Conservation (phyloP, 1,140 invertebrate genomes). For the Radopholus similis region DNA sequence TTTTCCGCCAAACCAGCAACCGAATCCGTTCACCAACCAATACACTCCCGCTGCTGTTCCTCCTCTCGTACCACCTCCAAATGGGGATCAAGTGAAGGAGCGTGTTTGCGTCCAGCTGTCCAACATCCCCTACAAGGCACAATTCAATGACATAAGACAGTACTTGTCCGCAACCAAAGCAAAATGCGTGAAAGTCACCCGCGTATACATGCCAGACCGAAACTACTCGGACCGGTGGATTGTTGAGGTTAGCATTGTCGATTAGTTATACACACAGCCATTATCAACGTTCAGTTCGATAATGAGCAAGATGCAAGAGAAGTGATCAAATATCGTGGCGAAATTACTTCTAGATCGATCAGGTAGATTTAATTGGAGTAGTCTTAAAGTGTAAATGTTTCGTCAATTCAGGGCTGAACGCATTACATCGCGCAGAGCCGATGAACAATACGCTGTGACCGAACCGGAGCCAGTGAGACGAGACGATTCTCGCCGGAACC, state of each 20-base stretch:
- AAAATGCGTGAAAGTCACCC: constrained; percentile 18
- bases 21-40: not conserved
- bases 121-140: constrained; percentile 30
- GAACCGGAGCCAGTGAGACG: constrained; percentile 14
- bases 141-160: constrained; percentile 23
- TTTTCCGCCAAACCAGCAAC: too few species aligned
- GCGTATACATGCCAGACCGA: constrained; percentile 22
- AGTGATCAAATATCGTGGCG: constrained; percentile 21
- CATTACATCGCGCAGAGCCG: constrained; percentile 18
- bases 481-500: not conserved
- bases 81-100: not conserved
- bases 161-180: constrained; percentile 6
- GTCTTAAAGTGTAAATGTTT: not conserved
- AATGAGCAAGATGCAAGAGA: constrained; percentile 14
- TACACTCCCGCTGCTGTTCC: not conserved
- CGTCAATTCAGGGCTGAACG: constrained; percentile 13
- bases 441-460: constrained; percentile 26
- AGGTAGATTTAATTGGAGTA: not conserved
- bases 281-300: too few species aligned
- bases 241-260: too few species aligned
- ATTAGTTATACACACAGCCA: too few species aligned
- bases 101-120: constrained; percentile 33
- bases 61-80: not conserved
- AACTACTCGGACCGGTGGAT: constrained; percentile 31
- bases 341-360: constrained; percentile 21